A percentile compares a stretch with the other conserved stretches of the same genome.
Conservation (phyloP, 2,113 vertebrate genomes). For the Hydropotes inermis region DNA sequence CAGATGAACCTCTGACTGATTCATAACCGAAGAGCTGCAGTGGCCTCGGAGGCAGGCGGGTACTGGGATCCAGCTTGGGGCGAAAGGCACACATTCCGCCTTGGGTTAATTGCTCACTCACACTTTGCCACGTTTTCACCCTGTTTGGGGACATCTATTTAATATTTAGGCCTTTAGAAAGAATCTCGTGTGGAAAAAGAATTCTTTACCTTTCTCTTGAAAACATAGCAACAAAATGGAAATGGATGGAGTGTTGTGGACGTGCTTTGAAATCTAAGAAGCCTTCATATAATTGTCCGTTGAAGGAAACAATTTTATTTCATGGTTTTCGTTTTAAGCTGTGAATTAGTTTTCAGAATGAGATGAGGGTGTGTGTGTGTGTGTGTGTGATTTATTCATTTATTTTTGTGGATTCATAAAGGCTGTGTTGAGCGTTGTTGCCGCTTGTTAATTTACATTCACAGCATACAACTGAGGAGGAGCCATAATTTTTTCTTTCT, state of each 20-base stretch:
- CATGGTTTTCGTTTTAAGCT: neutral
- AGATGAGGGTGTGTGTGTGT: neutral
- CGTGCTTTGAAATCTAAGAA: slow-evolving; percentile 67
- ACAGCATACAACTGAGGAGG: slow-evolving; percentile 25
- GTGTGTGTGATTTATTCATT: neutral
- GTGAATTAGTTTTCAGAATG: slow-evolving; percentile 14
- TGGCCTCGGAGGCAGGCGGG: slow-evolving; percentile 72
- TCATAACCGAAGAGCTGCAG: slow-evolving; percentile 76
- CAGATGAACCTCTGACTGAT: slow-evolving; percentile 80
- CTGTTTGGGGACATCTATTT: neutral
- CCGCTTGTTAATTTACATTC: slow-evolving; percentile 54
- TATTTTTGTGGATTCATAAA: slow-evolving; percentile 42
- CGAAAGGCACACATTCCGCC: slow-evolving; percentile 29
- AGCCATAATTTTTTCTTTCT: slow-evolving; percentile 50
- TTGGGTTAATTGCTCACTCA: slow-evolving; percentile 10
- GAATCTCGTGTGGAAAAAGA: neutral
- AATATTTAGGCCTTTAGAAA: neutral
- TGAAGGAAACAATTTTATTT: neutral
- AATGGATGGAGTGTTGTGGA: slow-evolving; percentile 49
- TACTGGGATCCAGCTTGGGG: slow-evolving; percentile 34
- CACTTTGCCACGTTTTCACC: slow-evolving; percentile 3
- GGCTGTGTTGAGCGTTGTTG: neutral
- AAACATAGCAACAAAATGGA: slow-evolving; percentile 42
- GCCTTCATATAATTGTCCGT: neutral
- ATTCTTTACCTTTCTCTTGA: neutral